phyloP scores from a whole-genome alignment of 2,113 vertebrate genomes.

The Nansenia antarctica region DNA sequence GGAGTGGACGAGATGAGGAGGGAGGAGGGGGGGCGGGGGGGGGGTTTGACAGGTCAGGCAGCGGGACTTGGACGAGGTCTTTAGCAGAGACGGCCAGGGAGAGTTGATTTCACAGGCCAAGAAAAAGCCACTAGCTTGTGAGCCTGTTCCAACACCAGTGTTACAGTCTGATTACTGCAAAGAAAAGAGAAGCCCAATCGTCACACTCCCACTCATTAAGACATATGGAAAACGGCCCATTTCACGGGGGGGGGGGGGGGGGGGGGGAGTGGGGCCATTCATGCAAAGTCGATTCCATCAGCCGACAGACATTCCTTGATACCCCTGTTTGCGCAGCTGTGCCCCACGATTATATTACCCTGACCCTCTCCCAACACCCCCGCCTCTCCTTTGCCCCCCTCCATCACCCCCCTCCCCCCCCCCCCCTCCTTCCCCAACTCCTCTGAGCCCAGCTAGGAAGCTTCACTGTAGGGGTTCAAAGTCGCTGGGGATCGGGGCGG shows the following conservation, averaged over 20 bases:
- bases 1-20: neutral
- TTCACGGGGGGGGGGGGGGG: conserved; percentile 52
- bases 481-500: conserved; percentile 31
- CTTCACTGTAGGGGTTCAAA: conserved; percentile 40
- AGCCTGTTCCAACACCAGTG: conserved; percentile 41
- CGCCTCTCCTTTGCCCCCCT: conserved; percentile 27
- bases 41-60: conserved; percentile 73
- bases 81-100: conserved; percentile 64
- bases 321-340: conserved; percentile 97
- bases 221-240: neutral
- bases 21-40: conserved; percentile 41
- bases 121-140: conserved; percentile 46
- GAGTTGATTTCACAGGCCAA: conserved; percentile 44
- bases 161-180: conserved; percentile 79
- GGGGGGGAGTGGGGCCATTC: conserved; percentile 76
- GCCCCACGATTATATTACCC: conserved; percentile 91
- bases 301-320: conserved; percentile 88
- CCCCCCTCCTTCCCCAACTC: neutral
- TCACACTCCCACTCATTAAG: conserved; percentile 84
- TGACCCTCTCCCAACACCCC: conserved; percentile 77
- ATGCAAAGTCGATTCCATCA: conserved; percentile 89
- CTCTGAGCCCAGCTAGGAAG: conserved; percentile 40
- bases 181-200: conserved; percentile 73
- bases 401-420: neutral
- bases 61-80: conserved; percentile 71